phyloP scores from a whole-genome alignment of 92 coral and sea anemone species.

The Chrysogorgia sp. region DNA sequence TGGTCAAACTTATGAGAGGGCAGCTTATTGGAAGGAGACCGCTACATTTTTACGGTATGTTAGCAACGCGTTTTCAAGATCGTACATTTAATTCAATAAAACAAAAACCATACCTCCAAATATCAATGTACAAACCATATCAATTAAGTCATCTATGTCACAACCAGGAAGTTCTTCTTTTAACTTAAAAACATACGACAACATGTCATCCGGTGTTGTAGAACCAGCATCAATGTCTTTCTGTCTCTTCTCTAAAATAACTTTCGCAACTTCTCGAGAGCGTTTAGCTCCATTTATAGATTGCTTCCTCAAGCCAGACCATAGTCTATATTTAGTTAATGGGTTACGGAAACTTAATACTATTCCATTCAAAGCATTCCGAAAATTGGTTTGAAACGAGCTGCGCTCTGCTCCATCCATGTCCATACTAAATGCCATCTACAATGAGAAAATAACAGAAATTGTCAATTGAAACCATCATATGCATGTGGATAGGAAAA shows the following conservation, averaged over 20 bases:
- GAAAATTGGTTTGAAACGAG: conserved; percentile 70
- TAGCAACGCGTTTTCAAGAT: not conserved
- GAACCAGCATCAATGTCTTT: conserved; percentile 55
- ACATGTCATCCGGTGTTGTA: conserved; percentile 66
- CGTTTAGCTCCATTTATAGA: conserved; percentile 70
- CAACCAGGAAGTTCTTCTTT: conserved; percentile 63
- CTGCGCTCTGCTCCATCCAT: conserved; percentile 67
- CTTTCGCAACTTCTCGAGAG: conserved; percentile 66
- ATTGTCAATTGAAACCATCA: no score
- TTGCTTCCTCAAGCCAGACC: conserved; percentile 57
- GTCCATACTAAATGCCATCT: conserved; percentile 83
- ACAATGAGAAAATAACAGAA: not conserved
- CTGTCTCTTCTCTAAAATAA: conserved; percentile 70
- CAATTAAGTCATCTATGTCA: conserved; percentile 75
- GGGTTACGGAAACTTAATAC: conserved; percentile 83
- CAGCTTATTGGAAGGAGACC: no score
- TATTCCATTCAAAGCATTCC: conserved; percentile 72
- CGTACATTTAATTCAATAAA: not conserved
- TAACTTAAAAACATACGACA: conserved; percentile 69
- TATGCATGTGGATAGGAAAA: no score
- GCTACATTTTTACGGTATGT: not conserved
- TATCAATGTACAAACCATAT: conserved; percentile 73
- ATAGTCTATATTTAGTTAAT: conserved; percentile 26
- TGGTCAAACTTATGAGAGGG: no score
- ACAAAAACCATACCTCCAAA: conserved; percentile 73